Evolutionary conservation across 1,140 invertebrate genomes (phyloP).

Genomic region (Sarcophaga peregrina): DNA sequence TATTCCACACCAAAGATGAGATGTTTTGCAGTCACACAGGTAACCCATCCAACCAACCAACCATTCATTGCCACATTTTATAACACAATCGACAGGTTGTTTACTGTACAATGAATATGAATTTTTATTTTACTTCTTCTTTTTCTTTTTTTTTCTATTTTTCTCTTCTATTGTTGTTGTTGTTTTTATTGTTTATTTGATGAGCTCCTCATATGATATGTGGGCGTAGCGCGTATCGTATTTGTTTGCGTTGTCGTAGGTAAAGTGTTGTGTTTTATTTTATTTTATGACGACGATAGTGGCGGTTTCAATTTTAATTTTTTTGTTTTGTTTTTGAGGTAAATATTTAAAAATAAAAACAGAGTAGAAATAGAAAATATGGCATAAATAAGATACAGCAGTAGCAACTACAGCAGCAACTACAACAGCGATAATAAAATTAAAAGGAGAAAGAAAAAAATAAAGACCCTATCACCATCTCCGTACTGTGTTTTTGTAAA

Average conservation of each 20-base stretch:
- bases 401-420: not conserved
- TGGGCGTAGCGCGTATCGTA: not conserved
- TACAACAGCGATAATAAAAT: not conserved
- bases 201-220: constrained; percentile 14
- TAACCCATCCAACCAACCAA: too few relatives aligned
- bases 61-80: too few relatives aligned
- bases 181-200: not conserved
- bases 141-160: not conserved
- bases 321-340: constrained; percentile 20
- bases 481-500: not conserved
- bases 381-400: not conserved
- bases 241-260: not conserved
- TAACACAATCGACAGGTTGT: constrained; percentile 9
- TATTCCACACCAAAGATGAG: too few relatives aligned
- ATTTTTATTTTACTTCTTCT: not conserved
- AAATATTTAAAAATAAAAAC: not conserved
- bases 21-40: too few relatives aligned
- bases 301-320: constrained; percentile 25
- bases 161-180: not conserved
- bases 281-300: constrained; percentile 18
- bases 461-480: not conserved
- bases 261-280: not conserved
- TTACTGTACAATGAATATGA: too few relatives aligned
- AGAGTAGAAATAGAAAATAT: too few relatives aligned
- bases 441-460: not conserved